These are phyloP conservation scores for Ptychadena robeensis DNA, from an alignment of 2,797 vertebrate species.

Conservation along the genomic window DNA sequence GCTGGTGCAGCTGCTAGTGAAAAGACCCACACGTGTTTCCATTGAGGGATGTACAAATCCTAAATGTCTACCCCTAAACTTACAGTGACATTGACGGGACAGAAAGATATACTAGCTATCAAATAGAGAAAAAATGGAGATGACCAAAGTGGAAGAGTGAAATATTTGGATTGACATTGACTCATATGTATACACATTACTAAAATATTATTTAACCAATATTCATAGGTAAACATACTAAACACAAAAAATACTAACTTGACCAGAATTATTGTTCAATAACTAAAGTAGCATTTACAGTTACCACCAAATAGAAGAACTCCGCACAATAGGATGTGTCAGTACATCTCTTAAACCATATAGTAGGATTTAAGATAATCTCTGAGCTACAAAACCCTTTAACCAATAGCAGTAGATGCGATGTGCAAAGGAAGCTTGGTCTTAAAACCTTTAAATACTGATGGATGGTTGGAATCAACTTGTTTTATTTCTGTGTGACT, in stretches of 20 bases:
- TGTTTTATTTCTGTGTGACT: not conserved
- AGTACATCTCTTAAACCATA: not conserved
- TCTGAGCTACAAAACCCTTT: not conserved
- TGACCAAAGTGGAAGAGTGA: slow-evolving; percentile 24
- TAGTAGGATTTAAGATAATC: not conserved
- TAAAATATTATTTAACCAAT: no score
- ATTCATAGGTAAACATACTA: not conserved
- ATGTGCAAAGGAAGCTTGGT: not conserved
- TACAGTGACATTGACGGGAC: slow-evolving; percentile 31
- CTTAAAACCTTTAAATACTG: not conserved
- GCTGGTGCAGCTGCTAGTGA: slow-evolving; percentile 43
- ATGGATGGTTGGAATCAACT: not conserved
- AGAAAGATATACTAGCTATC: no score
- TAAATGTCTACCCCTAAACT: slow-evolving; percentile 65
- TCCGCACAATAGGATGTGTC: no score
- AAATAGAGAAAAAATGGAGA: slow-evolving; percentile 39
- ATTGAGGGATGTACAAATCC: slow-evolving; percentile 53
- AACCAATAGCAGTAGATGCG: not conserved
- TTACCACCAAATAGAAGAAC: no score
- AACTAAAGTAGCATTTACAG: no score
- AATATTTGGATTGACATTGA: not conserved
- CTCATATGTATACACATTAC: no score
- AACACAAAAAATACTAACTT: not conserved
- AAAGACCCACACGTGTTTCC: slow-evolving; percentile 52
- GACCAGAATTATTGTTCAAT: not conserved